A percentile compares a stretch with the other conserved stretches of the same genome.
Evolutionary conservation across 2,113 vertebrate genomes (phyloP).

Genomic region (Syngnathus scovelli): DNA sequence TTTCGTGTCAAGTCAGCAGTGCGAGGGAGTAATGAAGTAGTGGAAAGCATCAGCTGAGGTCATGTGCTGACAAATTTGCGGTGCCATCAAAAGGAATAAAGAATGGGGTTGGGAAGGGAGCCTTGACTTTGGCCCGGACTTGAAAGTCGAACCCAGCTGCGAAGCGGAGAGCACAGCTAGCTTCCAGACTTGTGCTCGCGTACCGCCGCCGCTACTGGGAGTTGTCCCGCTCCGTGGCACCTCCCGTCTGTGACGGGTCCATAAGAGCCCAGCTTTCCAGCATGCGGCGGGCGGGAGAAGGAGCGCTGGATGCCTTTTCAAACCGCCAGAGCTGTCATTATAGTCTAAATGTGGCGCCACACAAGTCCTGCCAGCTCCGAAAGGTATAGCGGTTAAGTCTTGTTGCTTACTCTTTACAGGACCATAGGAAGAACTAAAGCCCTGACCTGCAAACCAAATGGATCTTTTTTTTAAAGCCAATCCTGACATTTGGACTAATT

Average conservation of each 20-base stretch:
- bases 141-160: constrained; percentile 71
- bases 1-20: not conserved
- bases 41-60: constrained; percentile 13
- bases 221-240: constrained; percentile 60
- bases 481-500: too few species aligned
- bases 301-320: constrained; percentile 56
- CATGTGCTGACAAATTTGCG: constrained; percentile 21
- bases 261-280: constrained; percentile 67
- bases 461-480: too few species aligned
- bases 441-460: too few species aligned
- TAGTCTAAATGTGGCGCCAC: constrained; percentile 68
- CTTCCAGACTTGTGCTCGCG: constrained; percentile 70
- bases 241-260: constrained; percentile 64
- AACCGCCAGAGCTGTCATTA: constrained; percentile 74
- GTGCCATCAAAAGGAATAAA: constrained; percentile 31
- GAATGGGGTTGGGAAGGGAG: constrained; percentile 12
- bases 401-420: not conserved
- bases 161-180: constrained; percentile 51
- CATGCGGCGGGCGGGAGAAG: constrained; percentile 59
- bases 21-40: not conserved
- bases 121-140: constrained; percentile 66
- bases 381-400: constrained; percentile 45
- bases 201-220: constrained; percentile 64
- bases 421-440: not conserved
- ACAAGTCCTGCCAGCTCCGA: constrained; percentile 58